Percentiles rank a stretch among this genome's conserved stretches.
Conservation (phyloP, 2,888 invertebrate genomes). For the Synanthedon tipuliformis region DNA sequence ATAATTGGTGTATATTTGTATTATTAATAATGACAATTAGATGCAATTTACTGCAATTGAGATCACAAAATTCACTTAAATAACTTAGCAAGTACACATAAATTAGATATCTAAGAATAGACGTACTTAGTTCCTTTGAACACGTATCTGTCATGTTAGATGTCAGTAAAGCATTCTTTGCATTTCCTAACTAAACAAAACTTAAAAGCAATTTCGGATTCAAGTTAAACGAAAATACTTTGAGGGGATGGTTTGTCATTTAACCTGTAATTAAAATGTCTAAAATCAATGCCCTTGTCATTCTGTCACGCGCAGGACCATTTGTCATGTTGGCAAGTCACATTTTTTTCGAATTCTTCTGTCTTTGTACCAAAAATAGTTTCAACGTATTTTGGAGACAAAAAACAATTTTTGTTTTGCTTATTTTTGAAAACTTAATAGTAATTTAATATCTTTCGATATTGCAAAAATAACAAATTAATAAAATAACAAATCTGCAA, state of each 20-base stretch:
- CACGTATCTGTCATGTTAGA: constrained; percentile 23
- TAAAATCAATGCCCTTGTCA: constrained; percentile 57
- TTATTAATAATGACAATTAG: no score
- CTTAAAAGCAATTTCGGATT: constrained; percentile 4
- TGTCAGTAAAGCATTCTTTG: constrained; percentile 27
- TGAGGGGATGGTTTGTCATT: constrained; percentile 35
- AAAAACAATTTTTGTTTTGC: no score
- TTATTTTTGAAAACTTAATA: no score
- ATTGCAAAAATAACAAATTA: no score
- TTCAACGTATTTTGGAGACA: no score
- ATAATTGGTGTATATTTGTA: no score
- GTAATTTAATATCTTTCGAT: no score
- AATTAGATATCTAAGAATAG: no score
- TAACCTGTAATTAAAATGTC: constrained; percentile 68
- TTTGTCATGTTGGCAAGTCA: constrained; percentile 35
- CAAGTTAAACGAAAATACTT: constrained; percentile 34
- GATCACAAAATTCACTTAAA: no score
- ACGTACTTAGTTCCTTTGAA: background rate
- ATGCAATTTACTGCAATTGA: no score
- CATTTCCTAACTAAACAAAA: constrained; percentile 17
- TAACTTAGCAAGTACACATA: no score
- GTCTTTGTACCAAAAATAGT: constrained; percentile 18
- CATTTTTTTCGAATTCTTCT: constrained; percentile 29
- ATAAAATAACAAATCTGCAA: background rate
- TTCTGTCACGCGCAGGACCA: constrained; percentile 23